Percentiles rank a stretch among this genome's conserved stretches.
These are phyloP conservation scores for Hystrix cristata DNA, from an alignment of 2,113 vertebrate species.

Conservation along the genomic window DNA sequence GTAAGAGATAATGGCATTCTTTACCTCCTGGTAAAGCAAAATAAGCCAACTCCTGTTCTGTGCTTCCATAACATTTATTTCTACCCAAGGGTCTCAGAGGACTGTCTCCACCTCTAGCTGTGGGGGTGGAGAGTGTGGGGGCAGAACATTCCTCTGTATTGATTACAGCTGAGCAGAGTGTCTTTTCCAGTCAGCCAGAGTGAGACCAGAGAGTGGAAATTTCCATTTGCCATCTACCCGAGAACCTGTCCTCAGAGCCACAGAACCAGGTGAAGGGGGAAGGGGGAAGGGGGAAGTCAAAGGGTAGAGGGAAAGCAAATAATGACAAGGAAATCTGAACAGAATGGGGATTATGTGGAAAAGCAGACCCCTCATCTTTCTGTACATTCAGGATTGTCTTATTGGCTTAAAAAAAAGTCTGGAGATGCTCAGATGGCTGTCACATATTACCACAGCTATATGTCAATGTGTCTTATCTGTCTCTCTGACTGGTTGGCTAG, in stretches of 20 bases:
- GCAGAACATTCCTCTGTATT: neutral
- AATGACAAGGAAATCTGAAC: neutral
- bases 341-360: neutral
- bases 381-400: neutral
- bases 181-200: neutral
- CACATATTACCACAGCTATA: fast-evolving
- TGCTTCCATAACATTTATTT: neutral
- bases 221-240: neutral
- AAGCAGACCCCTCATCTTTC: neutral
- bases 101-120: neutral
- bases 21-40: neutral
- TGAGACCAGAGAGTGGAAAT: neutral
- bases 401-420: neutral
- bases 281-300: neutral
- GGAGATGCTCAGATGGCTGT: neutral
- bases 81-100: neutral
- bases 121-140: neutral
- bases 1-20: conserved; percentile 30
- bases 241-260: neutral
- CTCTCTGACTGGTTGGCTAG: neutral
- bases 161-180: neutral
- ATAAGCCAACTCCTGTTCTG: neutral
- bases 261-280: fast-evolving
- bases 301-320: neutral
- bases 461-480: neutral